A percentile compares a stretch with the other conserved stretches of the same genome.
phyloP scores from a whole-genome alignment of 2,797 vertebrate genomes.

The Podargus strigoides region DNA sequence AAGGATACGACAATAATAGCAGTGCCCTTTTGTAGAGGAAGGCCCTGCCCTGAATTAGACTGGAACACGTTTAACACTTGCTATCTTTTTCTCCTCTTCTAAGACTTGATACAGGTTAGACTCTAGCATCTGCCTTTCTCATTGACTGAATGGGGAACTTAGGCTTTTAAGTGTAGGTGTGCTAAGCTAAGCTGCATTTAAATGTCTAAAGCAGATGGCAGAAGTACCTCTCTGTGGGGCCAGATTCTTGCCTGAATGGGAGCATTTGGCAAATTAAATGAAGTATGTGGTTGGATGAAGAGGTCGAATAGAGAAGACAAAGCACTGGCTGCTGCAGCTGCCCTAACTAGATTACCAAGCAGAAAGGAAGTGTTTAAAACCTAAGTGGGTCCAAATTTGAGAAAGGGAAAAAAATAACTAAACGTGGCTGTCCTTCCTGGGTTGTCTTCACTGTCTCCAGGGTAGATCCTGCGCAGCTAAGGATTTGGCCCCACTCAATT shows the following conservation, averaged over 20 bases:
- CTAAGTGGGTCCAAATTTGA: not conserved
- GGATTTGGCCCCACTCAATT: not conserved
- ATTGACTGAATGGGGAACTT: not conserved
- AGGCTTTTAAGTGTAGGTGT: slow-evolving; percentile 2
- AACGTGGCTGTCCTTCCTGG: not conserved
- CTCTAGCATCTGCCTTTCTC: slow-evolving; percentile 7
- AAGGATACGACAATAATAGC: not conserved
- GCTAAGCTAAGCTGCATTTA: slow-evolving; percentile 17
- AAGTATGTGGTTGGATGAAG: slow-evolving; percentile 48
- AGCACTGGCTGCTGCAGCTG: slow-evolving; percentile 51
- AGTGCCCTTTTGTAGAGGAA: not conserved
- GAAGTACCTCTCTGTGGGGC: slow-evolving; percentile 26
- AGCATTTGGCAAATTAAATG: slow-evolving; percentile 66
- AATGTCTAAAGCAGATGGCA: slow-evolving; percentile 58
- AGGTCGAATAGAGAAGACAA: slow-evolving; percentile 44
- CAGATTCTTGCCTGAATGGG: slow-evolving; percentile 43
- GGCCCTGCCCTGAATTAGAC: not conserved
- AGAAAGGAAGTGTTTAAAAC: slow-evolving; percentile 42
- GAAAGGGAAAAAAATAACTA: not conserved
- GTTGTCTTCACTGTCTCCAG: not conserved
- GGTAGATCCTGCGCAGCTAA: not conserved
- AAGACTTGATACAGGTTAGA: not conserved
- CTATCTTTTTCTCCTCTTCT: not conserved
- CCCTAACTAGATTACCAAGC: slow-evolving; percentile 50
- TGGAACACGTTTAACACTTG: not conserved